Percentiles rank a stretch among this genome's conserved stretches.
Evolutionary conservation across 2,113 vertebrate species (phyloP).

Genomic region (Petrocephalus zakoni): DNA sequence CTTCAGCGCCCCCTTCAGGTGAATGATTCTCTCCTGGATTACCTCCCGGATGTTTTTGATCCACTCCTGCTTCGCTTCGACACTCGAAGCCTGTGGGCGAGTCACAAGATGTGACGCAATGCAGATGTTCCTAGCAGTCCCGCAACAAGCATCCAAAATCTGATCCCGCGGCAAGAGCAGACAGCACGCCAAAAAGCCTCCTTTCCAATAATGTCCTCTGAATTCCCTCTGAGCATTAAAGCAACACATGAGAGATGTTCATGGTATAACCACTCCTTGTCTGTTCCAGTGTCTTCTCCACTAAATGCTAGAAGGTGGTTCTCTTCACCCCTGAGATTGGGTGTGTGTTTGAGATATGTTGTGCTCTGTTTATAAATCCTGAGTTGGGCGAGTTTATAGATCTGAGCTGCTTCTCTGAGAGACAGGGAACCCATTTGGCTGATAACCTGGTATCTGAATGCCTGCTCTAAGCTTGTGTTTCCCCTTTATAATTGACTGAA

Average conservation of each 20-base stretch:
- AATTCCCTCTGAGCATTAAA: background rate
- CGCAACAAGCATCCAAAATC: background rate
- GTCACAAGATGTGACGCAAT: background rate
- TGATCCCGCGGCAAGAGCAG: background rate
- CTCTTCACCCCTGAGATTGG: background rate
- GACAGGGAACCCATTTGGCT: background rate
- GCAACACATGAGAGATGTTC: background rate
- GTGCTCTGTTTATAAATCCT: background rate
- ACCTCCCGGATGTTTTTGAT: constrained; percentile 95
- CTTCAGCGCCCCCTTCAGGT: constrained; percentile 90
- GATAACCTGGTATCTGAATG: background rate
- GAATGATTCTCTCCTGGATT: constrained; percentile 95
- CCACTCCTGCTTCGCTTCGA: constrained; percentile 98
- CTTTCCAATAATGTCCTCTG: background rate
- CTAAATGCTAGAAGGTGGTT: background rate
- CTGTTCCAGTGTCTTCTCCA: background rate
- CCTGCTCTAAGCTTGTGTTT: background rate
- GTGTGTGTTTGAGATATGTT: background rate
- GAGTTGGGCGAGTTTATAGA: background rate
- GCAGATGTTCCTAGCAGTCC: background rate
- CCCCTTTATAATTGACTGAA: background rate
- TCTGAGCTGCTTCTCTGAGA: background rate
- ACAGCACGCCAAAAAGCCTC: background rate
- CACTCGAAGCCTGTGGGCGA: constrained; percentile 73
- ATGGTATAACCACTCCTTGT: background rate